Conservation (phyloP, 2,113 vertebrate species). For the Cercocebus atys region DNA sequence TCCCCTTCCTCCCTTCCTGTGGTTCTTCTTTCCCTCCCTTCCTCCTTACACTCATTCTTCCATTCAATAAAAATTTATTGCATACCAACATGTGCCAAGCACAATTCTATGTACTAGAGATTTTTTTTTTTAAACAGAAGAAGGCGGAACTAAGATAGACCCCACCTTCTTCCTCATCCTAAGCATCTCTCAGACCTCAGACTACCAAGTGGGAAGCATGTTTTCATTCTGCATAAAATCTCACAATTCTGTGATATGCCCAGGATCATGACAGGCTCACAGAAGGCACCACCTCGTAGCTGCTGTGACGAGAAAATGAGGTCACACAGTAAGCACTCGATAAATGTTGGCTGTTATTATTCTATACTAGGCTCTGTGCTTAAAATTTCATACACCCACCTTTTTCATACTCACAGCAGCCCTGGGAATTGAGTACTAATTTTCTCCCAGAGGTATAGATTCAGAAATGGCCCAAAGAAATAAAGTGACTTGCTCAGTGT, state of each 20-base stretch:
- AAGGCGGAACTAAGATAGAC: background rate
- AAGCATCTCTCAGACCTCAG: background rate
- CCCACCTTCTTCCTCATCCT: background rate
- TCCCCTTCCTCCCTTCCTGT: background rate
- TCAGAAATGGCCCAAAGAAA: background rate
- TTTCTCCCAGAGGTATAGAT: background rate
- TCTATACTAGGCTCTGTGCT: background rate
- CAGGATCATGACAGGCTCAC: background rate
- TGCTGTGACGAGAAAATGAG: background rate
- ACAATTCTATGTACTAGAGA: background rate
- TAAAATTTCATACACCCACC: fast-evolving
- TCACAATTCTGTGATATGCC: background rate
- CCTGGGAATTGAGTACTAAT: background rate
- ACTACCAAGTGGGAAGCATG: background rate
- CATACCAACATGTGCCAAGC: background rate
- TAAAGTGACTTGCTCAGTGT: background rate
- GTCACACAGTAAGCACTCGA: background rate
- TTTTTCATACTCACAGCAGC: background rate
- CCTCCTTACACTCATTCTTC: background rate
- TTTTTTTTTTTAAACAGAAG: background rate
- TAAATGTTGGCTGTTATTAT: background rate
- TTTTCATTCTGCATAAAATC: background rate
- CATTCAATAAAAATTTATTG: background rate
- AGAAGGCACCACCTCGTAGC: background rate
- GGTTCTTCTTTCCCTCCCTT: background rate